A percentile compares a stretch with the other conserved stretches of the same genome.
phyloP scores from a whole-genome alignment of 2,113 vertebrate species.

The Caloenas nicobarica region DNA sequence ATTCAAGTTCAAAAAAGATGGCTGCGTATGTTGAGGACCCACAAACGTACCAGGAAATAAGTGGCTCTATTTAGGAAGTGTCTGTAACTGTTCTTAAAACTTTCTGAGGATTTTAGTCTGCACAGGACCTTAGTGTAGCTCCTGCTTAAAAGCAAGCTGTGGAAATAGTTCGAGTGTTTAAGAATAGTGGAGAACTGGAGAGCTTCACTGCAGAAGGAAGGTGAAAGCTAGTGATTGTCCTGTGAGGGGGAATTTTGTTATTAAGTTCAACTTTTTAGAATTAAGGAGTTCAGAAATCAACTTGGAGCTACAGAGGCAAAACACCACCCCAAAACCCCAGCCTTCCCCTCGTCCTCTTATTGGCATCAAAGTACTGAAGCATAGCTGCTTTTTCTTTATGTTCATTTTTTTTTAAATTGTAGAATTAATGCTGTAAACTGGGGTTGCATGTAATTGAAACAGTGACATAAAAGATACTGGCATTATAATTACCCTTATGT shows the following conservation, averaged over 20 bases:
- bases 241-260: rapidly evolving
- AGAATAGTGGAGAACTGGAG: neutral
- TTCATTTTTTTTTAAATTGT: neutral
- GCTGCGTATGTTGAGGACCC: neutral
- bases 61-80: neutral
- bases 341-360: neutral
- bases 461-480: neutral
- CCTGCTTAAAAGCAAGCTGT: neutral
- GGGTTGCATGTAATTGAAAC: neutral
- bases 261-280: neutral
- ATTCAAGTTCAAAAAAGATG: neutral
- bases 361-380: neutral
- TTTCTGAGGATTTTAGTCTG: neutral
- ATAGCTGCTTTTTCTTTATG: neutral
- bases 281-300: neutral
- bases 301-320: neutral
- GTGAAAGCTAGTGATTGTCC: neutral
- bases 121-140: neutral
- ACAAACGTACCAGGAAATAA: neutral
- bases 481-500: neutral
- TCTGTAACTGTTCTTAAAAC: neutral
- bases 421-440: neutral
- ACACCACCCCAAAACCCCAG: rapidly evolving
- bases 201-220: neutral
- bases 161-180: neutral